Conservation (phyloP, 2,888 invertebrate species). For the Chrysomela aeneicollis region DNA sequence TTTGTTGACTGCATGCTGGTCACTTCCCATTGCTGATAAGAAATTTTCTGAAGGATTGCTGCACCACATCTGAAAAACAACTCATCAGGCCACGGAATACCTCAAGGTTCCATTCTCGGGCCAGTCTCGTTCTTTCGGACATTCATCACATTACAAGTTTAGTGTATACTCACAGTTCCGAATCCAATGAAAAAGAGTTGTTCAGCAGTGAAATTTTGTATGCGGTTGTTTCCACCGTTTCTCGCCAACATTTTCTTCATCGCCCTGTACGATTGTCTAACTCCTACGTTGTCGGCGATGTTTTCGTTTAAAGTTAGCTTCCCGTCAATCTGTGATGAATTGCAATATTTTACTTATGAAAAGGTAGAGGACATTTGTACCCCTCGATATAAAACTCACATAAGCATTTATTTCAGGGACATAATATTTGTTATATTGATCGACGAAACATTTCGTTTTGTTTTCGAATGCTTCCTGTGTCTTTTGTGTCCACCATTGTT, state of each 20-base stretch:
- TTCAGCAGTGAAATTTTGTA: conserved; percentile 50
- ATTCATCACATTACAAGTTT: too few species aligned
- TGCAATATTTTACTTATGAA: background rate
- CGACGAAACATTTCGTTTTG: conserved; percentile 58
- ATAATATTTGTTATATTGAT: conserved; percentile 60
- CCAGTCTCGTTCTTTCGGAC: background rate
- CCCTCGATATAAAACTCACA: conserved; percentile 45
- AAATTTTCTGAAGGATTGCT: conserved; percentile 51
- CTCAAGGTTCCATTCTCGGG: background rate
- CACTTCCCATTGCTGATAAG: conserved; percentile 41
- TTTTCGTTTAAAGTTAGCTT: conserved; percentile 62
- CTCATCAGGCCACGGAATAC: background rate
- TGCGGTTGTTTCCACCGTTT: conserved; percentile 11
- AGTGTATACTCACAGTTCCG: conserved; percentile 59
- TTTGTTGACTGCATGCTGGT: conserved; percentile 44
- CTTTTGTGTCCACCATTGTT: conserved; percentile 56
- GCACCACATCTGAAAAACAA: conserved; percentile 57
- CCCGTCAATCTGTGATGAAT: conserved; percentile 60
- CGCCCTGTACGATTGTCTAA: conserved; percentile 55
- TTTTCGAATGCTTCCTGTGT: conserved; percentile 54
- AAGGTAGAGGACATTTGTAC: background rate
- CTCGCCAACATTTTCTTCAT: conserved; percentile 43
- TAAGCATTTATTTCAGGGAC: conserved; percentile 55
- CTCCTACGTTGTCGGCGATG: conserved; percentile 60
- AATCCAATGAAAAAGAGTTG: conserved; percentile 60